Evolutionary conservation across 2,113 vertebrate species (phyloP).

Genomic region (Rostratula benghalensis): DNA sequence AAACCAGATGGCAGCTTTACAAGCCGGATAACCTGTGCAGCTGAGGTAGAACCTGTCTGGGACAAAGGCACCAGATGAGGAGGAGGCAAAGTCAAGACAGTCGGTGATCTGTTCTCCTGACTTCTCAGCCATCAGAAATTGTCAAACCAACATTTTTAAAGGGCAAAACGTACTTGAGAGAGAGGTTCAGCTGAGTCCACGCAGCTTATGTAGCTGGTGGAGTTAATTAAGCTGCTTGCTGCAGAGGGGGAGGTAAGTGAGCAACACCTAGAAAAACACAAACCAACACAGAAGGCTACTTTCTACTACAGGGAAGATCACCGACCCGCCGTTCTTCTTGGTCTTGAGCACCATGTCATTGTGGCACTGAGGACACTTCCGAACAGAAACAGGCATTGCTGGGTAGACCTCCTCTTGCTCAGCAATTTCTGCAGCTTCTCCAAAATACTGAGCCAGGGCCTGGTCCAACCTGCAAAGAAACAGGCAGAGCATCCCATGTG

Average conservation of each 20-base stretch:
- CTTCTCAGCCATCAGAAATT: neutral
- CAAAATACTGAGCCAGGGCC: slow-evolving; percentile 90
- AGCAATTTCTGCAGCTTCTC: slow-evolving; percentile 76
- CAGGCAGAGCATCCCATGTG: neutral
- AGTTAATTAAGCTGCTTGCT: neutral
- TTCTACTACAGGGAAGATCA: neutral
- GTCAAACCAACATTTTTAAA: neutral
- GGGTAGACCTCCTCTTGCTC: slow-evolving; percentile 81
- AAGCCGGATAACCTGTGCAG: slow-evolving; percentile 87
- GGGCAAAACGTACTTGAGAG: neutral
- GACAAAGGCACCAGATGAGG: neutral
- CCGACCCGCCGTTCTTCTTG: slow-evolving; percentile 87
- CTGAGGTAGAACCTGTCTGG: slow-evolving; percentile 86
- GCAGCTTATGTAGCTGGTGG: neutral
- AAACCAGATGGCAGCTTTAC: slow-evolving; percentile 89
- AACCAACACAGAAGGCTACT: neutral
- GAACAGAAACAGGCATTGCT: slow-evolving; percentile 76
- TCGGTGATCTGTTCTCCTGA: rapidly evolving
- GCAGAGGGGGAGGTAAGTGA: neutral
- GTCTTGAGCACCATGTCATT: slow-evolving; percentile 93
- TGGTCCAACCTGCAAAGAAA: slow-evolving; percentile 85
- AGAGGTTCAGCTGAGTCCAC: neutral
- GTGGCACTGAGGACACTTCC: slow-evolving; percentile 91
- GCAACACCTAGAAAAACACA: neutral
- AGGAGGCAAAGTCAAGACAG: neutral